These are phyloP conservation scores for Amiota communis DNA, from an alignment of 2,888 invertebrate species.

Conservation along the genomic window DNA sequence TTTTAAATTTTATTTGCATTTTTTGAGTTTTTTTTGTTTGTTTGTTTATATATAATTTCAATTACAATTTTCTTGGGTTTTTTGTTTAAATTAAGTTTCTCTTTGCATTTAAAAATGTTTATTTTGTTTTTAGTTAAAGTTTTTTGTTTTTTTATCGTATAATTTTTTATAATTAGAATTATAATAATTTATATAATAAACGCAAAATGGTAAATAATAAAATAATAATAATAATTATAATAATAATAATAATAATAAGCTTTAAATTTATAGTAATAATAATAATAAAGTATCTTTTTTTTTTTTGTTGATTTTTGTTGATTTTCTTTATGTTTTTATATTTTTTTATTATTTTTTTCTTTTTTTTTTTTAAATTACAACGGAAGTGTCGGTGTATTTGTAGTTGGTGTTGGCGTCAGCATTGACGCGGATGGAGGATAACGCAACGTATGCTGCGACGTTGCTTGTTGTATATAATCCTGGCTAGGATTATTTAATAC, in stretches of 20 bases:
- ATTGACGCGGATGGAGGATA: slow-evolving; percentile 75
- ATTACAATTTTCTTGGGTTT: slow-evolving; percentile 9
- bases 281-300: slow-evolving; percentile 44
- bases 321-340: background rate
- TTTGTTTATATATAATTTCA: slow-evolving; percentile 1
- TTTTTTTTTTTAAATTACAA: slow-evolving; percentile 71
- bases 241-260: slow-evolving; percentile 36
- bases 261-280: slow-evolving; percentile 29
- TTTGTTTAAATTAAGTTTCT: slow-evolving; percentile 27
- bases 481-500: slow-evolving; percentile 75
- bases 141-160: slow-evolving; percentile 50
- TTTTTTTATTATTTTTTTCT: slow-evolving; percentile 13
- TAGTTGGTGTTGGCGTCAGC: slow-evolving; percentile 75
- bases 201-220: slow-evolving; percentile 69
- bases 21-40: slow-evolving; percentile 11
- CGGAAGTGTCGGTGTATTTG: slow-evolving; percentile 75
- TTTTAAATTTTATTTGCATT: background rate
- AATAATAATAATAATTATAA: slow-evolving; percentile 65
- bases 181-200: slow-evolving; percentile 71
- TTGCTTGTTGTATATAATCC: slow-evolving; percentile 75
- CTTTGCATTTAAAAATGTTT: slow-evolving; percentile 30
- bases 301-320: slow-evolving; percentile 40
- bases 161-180: slow-evolving; percentile 68
- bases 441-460: slow-evolving; percentile 74
- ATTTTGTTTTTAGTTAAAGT: slow-evolving; percentile 31